Percentiles rank a stretch among this genome's conserved stretches.
Evolutionary conservation across 2,888 invertebrate species (phyloP).

Genomic region (Ditula angustiorana): DNA sequence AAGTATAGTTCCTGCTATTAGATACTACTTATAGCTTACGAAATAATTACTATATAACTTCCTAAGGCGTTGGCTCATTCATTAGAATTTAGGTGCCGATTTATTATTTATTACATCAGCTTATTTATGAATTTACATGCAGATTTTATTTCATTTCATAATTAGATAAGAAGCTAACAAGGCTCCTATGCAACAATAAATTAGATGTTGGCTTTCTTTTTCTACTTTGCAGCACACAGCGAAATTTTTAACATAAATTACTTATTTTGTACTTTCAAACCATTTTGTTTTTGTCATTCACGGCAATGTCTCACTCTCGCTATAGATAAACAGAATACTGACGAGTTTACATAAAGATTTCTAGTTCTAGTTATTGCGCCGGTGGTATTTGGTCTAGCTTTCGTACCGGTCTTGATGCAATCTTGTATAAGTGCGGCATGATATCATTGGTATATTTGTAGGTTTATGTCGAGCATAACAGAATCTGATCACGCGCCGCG

Average conservation of each 20-base stretch:
- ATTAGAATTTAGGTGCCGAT: no score
- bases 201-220: conserved; percentile 13
- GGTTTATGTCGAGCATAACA: conserved; percentile 31
- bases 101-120: no score
- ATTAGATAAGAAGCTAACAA: conserved; percentile 7
- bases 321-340: conserved; percentile 6
- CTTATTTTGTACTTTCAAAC: background rate
- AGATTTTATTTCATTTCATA: conserved; percentile 22
- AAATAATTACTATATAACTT: conserved; percentile 20
- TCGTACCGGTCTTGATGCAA: conserved; percentile 37
- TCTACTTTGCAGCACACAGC: conserved; percentile 1
- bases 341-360: conserved; percentile 29
- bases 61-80: background rate
- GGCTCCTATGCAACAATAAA: background rate
- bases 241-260: background rate
- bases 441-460: conserved; percentile 29
- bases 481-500: conserved; percentile 18
- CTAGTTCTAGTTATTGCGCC: conserved; percentile 19
- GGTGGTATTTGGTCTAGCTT: conserved; percentile 30
- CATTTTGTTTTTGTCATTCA: background rate
- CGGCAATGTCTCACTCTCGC: background rate
- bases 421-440: conserved; percentile 34
- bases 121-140: background rate
- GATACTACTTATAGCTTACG: background rate
- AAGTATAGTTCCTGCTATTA: conserved; percentile 14